Conservation (phyloP, 2,888 invertebrate genomes). For the Lithosia quadra region DNA sequence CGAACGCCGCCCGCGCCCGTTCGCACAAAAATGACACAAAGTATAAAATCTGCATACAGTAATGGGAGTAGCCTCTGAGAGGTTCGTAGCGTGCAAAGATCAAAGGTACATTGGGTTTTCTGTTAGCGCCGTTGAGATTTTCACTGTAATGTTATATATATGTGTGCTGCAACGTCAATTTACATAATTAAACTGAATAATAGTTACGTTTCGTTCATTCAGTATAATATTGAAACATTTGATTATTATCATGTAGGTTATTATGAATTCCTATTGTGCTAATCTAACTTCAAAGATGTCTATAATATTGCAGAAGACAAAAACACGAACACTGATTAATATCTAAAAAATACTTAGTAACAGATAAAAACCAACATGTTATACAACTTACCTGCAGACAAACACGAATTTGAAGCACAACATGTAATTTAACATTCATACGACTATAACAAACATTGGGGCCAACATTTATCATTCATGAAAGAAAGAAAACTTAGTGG, state of each 20-base stretch:
- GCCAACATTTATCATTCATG: constrained; percentile 21
- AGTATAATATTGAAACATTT: background rate
- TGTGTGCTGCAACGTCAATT: background rate
- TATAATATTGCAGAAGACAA: background rate
- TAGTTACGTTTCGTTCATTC: background rate
- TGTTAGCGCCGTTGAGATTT: constrained; percentile 54
- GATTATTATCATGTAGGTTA: background rate
- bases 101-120: constrained; percentile 73
- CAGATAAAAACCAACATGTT: background rate
- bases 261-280: background rate
- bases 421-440: constrained; percentile 13
- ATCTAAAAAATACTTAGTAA: background rate
- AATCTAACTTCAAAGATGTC: background rate
- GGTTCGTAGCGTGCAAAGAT: constrained; percentile 72
- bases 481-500: constrained; percentile 17
- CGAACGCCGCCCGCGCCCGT: constrained; percentile 60
- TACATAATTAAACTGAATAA: constrained; percentile 9
- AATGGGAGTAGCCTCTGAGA: constrained; percentile 81
- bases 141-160: constrained; percentile 45
- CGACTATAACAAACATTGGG: constrained; percentile 15
- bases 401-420: background rate
- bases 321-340: background rate
- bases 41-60: constrained; percentile 85
- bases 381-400: constrained; percentile 14
- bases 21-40: constrained; percentile 84